These are phyloP conservation scores for Carpatolechia fugitivella DNA, from an alignment of 2,888 invertebrate species.

Conservation along the genomic window DNA sequence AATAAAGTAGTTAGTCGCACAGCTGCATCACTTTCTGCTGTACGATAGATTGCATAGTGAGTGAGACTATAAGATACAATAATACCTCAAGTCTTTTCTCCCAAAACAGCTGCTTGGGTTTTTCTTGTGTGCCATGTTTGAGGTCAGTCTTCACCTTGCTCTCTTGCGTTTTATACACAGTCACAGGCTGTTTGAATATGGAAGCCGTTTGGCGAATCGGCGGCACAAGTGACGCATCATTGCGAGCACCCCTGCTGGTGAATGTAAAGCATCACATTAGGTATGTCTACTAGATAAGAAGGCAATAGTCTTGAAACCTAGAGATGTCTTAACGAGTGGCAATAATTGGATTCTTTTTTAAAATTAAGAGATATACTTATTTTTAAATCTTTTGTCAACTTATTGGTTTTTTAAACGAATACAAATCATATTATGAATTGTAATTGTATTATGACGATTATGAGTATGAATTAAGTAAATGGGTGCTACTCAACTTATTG, in stretches of 20 bases:
- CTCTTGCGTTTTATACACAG: slow-evolving; percentile 94
- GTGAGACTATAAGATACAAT: neutral
- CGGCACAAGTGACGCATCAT: slow-evolving; percentile 93
- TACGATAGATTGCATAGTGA: neutral
- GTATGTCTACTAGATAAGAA: neutral
- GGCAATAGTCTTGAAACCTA: too few relatives aligned
- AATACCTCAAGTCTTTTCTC: slow-evolving; percentile 84
- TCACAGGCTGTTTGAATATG: slow-evolving; percentile 99
- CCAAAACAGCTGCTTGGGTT: slow-evolving; percentile 94
- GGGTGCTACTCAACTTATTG: too few relatives aligned
- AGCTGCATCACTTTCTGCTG: neutral
- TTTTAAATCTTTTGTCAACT: too few relatives aligned
- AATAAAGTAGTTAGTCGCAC: too few relatives aligned
- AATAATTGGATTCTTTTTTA: too few relatives aligned
- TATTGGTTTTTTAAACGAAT: too few relatives aligned
- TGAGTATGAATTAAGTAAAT: too few relatives aligned
- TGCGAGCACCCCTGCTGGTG: slow-evolving; percentile 83
- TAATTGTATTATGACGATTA: too few relatives aligned
- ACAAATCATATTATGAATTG: too few relatives aligned
- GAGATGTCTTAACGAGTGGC: too few relatives aligned
- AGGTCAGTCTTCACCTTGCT: slow-evolving; percentile 93
- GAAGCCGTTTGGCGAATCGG: slow-evolving; percentile 98
- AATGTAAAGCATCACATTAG: too few relatives aligned
- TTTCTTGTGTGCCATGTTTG: slow-evolving; percentile 95
- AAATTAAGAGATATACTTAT: too few relatives aligned